Evolutionary conservation across 1,140 invertebrate species (phyloP).

Genomic region (Anoplolepis gracilipes): DNA sequence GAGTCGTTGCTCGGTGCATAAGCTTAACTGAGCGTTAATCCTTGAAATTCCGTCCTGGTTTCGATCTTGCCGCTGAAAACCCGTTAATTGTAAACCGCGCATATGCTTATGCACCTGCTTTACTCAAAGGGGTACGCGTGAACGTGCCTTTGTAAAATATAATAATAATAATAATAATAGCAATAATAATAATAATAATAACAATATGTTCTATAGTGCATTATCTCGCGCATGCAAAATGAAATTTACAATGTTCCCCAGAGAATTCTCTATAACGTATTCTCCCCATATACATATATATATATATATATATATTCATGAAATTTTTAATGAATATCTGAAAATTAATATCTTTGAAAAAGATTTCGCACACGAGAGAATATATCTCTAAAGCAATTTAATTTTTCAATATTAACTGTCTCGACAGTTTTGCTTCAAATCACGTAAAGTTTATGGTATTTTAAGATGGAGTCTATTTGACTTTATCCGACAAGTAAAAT

Average conservation of each 20-base stretch:
- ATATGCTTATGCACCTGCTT: conserved; percentile 36
- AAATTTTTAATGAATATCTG: neutral
- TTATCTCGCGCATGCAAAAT: neutral
- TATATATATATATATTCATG: neutral
- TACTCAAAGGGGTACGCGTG: neutral
- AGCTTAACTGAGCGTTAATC: conserved; percentile 60
- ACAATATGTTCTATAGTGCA: neutral
- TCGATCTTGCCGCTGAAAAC: conserved; percentile 53
- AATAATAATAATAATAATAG: conserved; percentile 1
- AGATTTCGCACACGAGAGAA: neutral
- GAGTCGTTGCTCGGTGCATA: conserved; percentile 51
- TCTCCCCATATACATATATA: no score
- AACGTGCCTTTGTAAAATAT: neutral
- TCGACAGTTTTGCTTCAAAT: neutral
- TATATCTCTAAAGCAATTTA: neutral
- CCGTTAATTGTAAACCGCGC: conserved; percentile 45
- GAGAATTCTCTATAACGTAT: neutral
- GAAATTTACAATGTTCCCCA: neutral
- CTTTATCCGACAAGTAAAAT: neutral
- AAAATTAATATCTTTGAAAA: neutral
- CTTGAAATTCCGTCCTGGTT: conserved; percentile 48
- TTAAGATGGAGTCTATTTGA: no score
- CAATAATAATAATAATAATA: neutral
- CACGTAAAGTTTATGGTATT: no score
- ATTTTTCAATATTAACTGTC: neutral